Conservation (phyloP, 2,797 vertebrate species). For the Meda fulgida region DNA sequence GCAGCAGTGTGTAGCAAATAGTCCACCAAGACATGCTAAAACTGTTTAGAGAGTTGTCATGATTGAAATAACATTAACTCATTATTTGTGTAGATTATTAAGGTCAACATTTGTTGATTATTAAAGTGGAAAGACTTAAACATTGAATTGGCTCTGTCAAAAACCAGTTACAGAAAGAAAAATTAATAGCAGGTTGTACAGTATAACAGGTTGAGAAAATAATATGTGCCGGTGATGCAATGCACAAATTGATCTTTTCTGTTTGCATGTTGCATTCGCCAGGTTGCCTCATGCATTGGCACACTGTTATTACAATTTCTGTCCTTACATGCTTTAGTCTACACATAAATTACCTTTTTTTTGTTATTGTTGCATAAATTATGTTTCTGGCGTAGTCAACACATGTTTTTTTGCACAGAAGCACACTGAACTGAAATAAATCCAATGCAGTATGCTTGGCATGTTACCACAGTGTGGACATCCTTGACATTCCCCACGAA, state of each 20-base stretch:
- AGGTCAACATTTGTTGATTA: background rate
- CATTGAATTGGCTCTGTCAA: background rate
- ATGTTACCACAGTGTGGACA: constrained; percentile 18
- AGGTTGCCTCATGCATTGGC: constrained; percentile 28
- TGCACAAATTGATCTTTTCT: background rate
- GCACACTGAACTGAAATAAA: constrained; percentile 18
- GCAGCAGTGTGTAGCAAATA: too few species aligned
- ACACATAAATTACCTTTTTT: constrained; percentile 11
- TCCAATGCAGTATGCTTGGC: constrained; percentile 8
- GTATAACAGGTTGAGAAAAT: constrained; percentile 3
- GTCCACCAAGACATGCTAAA: background rate
- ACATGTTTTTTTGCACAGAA: constrained; percentile 31
- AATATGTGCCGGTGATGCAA: background rate
- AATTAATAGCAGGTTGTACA: background rate
- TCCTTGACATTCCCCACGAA: background rate
- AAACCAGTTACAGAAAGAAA: background rate
- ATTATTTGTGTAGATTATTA: background rate
- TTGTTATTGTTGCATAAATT: background rate
- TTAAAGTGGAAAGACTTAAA: background rate
- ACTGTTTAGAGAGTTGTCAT: background rate
- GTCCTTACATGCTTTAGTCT: constrained; percentile 17
- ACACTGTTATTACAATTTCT: constrained; percentile 26
- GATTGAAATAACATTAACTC: background rate
- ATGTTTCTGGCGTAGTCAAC: background rate
- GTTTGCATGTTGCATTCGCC: constrained; percentile 10